Evolutionary conservation across 2,113 vertebrate genomes (phyloP).

Genomic region (Megaceryle maxima): DNA sequence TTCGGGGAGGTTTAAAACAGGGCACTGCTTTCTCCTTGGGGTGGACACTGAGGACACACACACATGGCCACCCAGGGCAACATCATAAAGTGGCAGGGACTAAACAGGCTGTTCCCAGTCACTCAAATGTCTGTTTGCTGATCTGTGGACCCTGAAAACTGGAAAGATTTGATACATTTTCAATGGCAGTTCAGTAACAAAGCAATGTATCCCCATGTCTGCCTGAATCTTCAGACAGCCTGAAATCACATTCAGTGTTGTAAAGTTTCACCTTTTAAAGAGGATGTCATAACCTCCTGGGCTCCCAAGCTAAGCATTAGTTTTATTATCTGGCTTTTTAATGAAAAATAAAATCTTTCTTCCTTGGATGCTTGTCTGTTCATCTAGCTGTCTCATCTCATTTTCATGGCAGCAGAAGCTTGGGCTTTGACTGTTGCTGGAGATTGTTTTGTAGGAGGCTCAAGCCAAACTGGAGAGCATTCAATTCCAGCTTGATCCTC

Average conservation of each 20-base stretch:
- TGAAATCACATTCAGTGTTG: not conserved
- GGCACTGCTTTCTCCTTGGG: not conserved
- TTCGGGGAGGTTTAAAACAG: not conserved
- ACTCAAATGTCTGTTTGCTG: not conserved
- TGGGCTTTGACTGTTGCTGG: not conserved
- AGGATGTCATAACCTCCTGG: not conserved
- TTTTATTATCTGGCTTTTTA: not conserved
- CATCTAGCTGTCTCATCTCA: not conserved
- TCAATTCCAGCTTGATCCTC: not conserved
- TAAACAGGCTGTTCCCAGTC: not conserved
- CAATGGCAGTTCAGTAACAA: not conserved
- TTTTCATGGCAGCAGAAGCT: not conserved
- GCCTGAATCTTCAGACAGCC: not conserved
- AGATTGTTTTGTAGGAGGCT: not conserved
- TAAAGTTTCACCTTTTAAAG: not conserved
- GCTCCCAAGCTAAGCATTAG: not conserved
- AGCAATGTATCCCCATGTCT: not conserved
- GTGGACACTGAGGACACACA: accelerated
- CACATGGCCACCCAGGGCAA: not conserved
- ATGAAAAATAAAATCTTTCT: not conserved
- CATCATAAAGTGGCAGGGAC: not conserved
- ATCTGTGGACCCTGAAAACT: not conserved
- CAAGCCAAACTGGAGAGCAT: not conserved
- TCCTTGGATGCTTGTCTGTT: not conserved
- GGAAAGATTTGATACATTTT: not conserved